Percentiles rank a stretch among this genome's conserved stretches.
phyloP scores from a whole-genome alignment of 2,888 invertebrate genomes.

The Tuta absoluta region DNA sequence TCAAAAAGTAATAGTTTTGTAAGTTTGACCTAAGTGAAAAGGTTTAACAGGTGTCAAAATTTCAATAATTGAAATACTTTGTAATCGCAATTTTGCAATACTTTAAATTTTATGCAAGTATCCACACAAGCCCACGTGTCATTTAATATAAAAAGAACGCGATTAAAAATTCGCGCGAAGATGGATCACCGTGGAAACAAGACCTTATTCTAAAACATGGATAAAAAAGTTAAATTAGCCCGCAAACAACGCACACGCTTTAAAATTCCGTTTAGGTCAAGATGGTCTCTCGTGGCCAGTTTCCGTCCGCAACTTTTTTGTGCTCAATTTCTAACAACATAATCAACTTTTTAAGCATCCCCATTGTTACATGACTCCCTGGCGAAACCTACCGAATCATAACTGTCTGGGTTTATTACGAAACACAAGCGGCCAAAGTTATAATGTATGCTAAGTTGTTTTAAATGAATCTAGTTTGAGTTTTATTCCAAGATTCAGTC shows the following conservation, averaged over 20 bases:
- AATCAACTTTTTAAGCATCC: slow-evolving; percentile 16
- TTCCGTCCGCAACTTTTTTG: background rate
- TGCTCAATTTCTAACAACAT: background rate
- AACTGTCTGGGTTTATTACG: slow-evolving; percentile 22
- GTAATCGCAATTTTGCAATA: too few relatives aligned
- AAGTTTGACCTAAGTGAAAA: too few relatives aligned
- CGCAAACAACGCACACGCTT: background rate
- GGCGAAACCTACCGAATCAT: slow-evolving; percentile 19
- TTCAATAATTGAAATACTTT: too few relatives aligned
- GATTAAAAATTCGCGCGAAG: too few relatives aligned
- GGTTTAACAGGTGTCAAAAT: too few relatives aligned
- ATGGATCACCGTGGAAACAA: too few relatives aligned
- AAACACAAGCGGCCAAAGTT: slow-evolving; percentile 22
- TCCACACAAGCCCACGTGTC: too few relatives aligned
- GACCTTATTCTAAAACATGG: too few relatives aligned
- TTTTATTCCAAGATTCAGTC: background rate
- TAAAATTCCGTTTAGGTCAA: background rate
- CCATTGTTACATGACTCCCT: background rate
- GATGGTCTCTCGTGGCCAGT: background rate
- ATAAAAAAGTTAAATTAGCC: slow-evolving; percentile 7
- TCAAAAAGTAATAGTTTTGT: too few relatives aligned
- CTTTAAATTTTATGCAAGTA: too few relatives aligned
- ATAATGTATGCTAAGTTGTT: slow-evolving; percentile 26
- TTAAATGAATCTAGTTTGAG: slow-evolving; percentile 4
- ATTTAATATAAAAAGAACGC: too few relatives aligned